A percentile compares a stretch with the other conserved stretches of the same genome.
Evolutionary conservation across 2,797 vertebrate species (phyloP).

Genomic region (Coregonus sp.): DNA sequence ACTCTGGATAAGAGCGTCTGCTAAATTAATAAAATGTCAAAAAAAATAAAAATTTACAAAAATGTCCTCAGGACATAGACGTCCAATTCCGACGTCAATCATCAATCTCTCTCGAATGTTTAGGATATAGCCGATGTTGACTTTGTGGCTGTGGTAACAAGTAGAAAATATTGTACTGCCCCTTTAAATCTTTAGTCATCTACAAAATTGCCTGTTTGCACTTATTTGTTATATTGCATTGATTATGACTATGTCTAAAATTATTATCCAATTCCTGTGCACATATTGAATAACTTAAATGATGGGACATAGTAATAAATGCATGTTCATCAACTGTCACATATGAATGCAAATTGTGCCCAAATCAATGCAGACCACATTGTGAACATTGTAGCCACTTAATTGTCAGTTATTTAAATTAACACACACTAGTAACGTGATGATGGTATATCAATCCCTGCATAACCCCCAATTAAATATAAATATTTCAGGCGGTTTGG

Average conservation of each 20-base stretch:
- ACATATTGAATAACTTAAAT: not conserved
- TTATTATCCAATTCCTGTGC: not conserved
- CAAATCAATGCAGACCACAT: not conserved
- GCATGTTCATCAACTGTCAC: not conserved
- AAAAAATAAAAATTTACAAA: not conserved
- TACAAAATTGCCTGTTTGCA: slow-evolving; percentile 58
- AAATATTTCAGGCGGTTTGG: slow-evolving; percentile 38
- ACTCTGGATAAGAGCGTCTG: too few relatives aligned
- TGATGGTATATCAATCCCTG: not conserved
- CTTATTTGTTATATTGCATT: not conserved
- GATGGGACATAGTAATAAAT: not conserved
- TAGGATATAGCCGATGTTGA: too few relatives aligned
- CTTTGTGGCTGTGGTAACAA: too few relatives aligned
- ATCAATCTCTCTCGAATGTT: too few relatives aligned
- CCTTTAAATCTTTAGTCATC: slow-evolving; percentile 57
- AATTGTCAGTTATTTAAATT: not conserved
- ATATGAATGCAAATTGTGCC: not conserved
- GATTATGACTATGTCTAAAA: too few relatives aligned
- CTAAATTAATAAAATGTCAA: not conserved
- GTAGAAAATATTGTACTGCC: not conserved
- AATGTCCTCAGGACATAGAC: too few relatives aligned
- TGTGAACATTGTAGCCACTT: not conserved
- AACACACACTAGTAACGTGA: not conserved
- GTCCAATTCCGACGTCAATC: not conserved
- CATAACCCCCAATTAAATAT: slow-evolving; percentile 7